Base-by-base conservation (phyloP, 2,888 invertebrate species). In the Octodonta nipae region DNA sequence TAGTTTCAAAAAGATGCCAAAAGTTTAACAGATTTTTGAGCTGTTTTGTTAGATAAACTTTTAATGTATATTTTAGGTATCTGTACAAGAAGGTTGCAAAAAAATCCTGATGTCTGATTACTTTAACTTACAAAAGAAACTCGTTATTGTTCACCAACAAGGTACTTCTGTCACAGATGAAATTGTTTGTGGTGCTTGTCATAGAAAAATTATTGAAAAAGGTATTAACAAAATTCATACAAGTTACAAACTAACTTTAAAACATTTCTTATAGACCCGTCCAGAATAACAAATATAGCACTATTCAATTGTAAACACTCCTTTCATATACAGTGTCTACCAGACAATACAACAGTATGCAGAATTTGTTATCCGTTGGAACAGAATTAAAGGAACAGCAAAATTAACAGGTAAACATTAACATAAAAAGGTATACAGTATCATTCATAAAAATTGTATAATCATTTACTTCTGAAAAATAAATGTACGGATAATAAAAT, bases 51-150 rank as follows among this genome's bases (percentile, higher is more conserved):
- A n/a, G n/a, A n/a, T n/a, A n/a, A n/a, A n/a, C n/a, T n/a, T 26
- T 32, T 24, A 12, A 4, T 30, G 16, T 25, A 6, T 12, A 40
- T 44, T 55, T 16, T 49, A 77, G 73, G 78, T 88, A 15, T 84
- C 88, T 2, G 78, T 91, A 13, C 82, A 89, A 58, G 84, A 88
- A 58, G 87, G 87, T 1, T 89, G 87, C 58, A 82, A 86, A 51
- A 78, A 84, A 52, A 88, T 93, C 39, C 72, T 93, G n/a, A 73
- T 87, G 2, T 74, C 78, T 2, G 92, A 93, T 64, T 89, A 89
- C 59, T 89, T 87, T 50, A 79, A 83, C 52, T 64, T 89, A 27
- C 82, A 91, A 53, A 77, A 85, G 46, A 82, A 82, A 55, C 63
- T 88, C 26, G 79, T 89, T 1, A 64, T 70, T 13, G 71, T 74